Evolutionary conservation across 2,113 vertebrate genomes (phyloP).

Genomic region (Calyptomena viridis): DNA sequence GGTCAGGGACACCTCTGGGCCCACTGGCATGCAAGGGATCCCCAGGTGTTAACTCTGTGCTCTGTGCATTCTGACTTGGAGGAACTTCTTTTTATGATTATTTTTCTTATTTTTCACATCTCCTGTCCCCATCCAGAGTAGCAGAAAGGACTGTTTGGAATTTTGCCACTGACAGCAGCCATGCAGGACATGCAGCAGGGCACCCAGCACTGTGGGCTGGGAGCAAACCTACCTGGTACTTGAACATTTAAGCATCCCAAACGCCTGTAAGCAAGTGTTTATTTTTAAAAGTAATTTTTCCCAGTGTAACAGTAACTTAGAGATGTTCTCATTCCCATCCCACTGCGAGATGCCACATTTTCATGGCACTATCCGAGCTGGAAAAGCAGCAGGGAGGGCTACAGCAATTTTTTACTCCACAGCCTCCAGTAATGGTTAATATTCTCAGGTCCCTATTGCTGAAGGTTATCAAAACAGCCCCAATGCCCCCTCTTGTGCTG

Average conservation of each 20-base stretch:
- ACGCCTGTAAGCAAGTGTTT: not conserved
- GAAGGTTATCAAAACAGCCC: conserved; percentile 27
- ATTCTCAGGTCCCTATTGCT: not conserved
- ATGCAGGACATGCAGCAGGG: not conserved
- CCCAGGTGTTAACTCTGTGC: not conserved
- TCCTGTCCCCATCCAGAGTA: not conserved
- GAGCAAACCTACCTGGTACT: not conserved
- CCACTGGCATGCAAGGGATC: not conserved
- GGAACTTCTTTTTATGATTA: not conserved
- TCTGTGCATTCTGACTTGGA: not conserved
- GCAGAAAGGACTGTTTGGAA: not conserved
- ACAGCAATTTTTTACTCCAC: not conserved
- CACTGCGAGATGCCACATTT: not conserved
- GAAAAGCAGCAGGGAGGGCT: not conserved
- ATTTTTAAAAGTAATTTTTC: not conserved
- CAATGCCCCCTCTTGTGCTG: fast-evolving
- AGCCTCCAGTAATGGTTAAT: not conserved
- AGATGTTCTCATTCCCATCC: not conserved
- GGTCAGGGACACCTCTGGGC: not conserved
- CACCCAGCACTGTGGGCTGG: not conserved
- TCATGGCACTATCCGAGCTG: fast-evolving
- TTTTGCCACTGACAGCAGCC: fast-evolving
- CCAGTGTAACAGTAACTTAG: not conserved
- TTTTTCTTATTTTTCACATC: not conserved
- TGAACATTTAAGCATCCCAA: not conserved